These are phyloP conservation scores for Lysiphlebus fabarum DNA, from an alignment of 1,140 invertebrate genomes.

Conservation along the genomic window DNA sequence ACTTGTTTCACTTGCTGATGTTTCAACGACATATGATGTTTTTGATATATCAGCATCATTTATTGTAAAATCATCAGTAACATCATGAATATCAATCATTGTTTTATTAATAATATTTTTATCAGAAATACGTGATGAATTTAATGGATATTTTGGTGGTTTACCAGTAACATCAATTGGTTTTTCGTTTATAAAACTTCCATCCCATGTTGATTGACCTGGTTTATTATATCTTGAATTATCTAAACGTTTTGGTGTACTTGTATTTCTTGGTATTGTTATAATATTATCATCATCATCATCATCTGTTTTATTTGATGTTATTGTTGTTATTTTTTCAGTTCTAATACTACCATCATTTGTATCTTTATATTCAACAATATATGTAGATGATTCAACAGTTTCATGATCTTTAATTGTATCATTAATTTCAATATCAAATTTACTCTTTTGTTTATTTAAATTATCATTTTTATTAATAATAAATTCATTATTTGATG, in stretches of 20 bases:
- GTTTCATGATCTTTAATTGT: slow-evolving; percentile 33
- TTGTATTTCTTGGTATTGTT: slow-evolving; percentile 21
- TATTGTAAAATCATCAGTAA: slow-evolving; percentile 44
- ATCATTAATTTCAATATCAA: slow-evolving; percentile 32
- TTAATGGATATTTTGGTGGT: neutral
- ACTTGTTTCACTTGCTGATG: slow-evolving; percentile 38
- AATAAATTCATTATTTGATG: slow-evolving; percentile 33
- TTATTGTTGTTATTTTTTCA: slow-evolving; percentile 33
- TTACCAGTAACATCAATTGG: slow-evolving; percentile 21
- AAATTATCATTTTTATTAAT: slow-evolving; percentile 26
- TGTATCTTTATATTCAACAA: slow-evolving; percentile 37
- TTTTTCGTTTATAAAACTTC: slow-evolving; percentile 53
- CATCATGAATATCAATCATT: slow-evolving; percentile 37
- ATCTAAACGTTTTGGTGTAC: slow-evolving; percentile 21
- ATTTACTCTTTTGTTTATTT: slow-evolving; percentile 27
- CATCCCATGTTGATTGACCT: slow-evolving; percentile 56
- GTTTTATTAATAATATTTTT: slow-evolving; percentile 15
- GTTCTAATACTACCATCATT: slow-evolving; percentile 31
- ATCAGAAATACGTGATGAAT: slow-evolving; percentile 6
- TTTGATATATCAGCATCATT: slow-evolving; percentile 43
- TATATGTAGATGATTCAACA: slow-evolving; percentile 34
- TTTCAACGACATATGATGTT: slow-evolving; percentile 44
- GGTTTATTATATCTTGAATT: slow-evolving; percentile 31
- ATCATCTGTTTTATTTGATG: slow-evolving; percentile 36
- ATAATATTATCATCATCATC: slow-evolving; percentile 30